Evolutionary conservation across 2,888 invertebrate species (phyloP), one percentile per base, ranked within the genome.

Genomic region (Melolontha melolontha): DNA sequence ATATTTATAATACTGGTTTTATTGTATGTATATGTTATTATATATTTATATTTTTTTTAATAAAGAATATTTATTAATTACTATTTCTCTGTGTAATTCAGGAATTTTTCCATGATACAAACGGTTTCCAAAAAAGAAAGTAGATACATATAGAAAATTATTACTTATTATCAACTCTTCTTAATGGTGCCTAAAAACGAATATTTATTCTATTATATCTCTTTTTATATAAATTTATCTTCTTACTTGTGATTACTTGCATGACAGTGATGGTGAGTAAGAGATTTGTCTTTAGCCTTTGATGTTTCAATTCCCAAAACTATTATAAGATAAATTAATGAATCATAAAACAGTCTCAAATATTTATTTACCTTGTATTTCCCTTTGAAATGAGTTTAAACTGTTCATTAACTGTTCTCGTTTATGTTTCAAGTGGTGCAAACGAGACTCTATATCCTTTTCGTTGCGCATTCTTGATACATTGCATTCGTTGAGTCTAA

Each of bases 371-470:
- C 54, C 54, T 54, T 34, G 12, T n/a, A 64, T 16, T 16, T 47
- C 57, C 11, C 62, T 55, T 54, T 64, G 66, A 29, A 62, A 64
- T 29, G 51, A 42, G 17, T 64, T 64, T 27, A 70, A 52, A 49
- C 63, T 67, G 64, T 49, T 59, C 4, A 65, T 64, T n/a, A 71
- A 40, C 8, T 39, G 47, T 40, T 68, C 66, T 42, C 68, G 66
- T 54, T 67, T 66, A 8, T 69, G 64, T 16, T 49, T 68, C 22
- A 71, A 47, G 16, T 54, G 47, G 14, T 12, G 40, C 6, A 66
- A 12, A 12, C 66, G 44, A 7, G 5, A 17, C 11, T 57, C 50
- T 7, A 57, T 66, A 11, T 66, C 66, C 41, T 57, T 66, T 29
- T 66, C 57, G 17, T 27, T 47, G n/a, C 39, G 55, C 22, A 49